A percentile compares a stretch with the other conserved stretches of the same genome.
These are phyloP conservation scores for Synanceia verrucosa DNA, from an alignment of 2,797 vertebrate species.

Conservation along the genomic window DNA sequence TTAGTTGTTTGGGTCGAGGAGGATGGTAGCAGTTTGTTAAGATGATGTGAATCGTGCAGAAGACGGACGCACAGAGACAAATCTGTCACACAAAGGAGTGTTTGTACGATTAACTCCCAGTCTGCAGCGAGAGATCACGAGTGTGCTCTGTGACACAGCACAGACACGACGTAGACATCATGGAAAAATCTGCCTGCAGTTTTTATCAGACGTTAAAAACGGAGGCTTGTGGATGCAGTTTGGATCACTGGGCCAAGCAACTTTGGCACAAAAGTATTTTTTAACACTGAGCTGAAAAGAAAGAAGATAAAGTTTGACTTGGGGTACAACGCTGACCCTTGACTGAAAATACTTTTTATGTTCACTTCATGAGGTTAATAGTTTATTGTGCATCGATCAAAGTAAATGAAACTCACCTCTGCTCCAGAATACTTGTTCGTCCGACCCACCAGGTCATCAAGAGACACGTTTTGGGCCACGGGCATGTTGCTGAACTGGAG, in stretches of 20 bases:
- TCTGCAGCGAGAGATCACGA: constrained; percentile 62
- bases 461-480: constrained; percentile 78
- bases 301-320: background rate
- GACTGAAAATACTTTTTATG: too few relatives aligned
- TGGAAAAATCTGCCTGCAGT: constrained; percentile 38
- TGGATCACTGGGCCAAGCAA: background rate
- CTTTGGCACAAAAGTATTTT: background rate
- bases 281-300: background rate
- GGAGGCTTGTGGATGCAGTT: background rate
- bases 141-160: constrained; percentile 55
- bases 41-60: constrained; percentile 50
- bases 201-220: background rate
- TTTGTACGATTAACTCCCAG: constrained; percentile 62
- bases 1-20: background rate
- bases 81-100: constrained; percentile 66
- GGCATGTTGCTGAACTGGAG: constrained; percentile 91
- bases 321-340: background rate
- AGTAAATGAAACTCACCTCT: constrained; percentile 85
- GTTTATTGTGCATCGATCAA: background rate
- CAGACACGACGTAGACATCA: constrained; percentile 49
- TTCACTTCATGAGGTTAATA: background rate
- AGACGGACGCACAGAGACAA: constrained; percentile 42
- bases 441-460: constrained; percentile 83
- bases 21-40: constrained; percentile 4
- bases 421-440: constrained; percentile 95